Percentiles rank a stretch among this genome's conserved stretches.
These are phyloP conservation scores for Uria aalge DNA, from an alignment of 2,113 vertebrate genomes.

Conservation along the genomic window DNA sequence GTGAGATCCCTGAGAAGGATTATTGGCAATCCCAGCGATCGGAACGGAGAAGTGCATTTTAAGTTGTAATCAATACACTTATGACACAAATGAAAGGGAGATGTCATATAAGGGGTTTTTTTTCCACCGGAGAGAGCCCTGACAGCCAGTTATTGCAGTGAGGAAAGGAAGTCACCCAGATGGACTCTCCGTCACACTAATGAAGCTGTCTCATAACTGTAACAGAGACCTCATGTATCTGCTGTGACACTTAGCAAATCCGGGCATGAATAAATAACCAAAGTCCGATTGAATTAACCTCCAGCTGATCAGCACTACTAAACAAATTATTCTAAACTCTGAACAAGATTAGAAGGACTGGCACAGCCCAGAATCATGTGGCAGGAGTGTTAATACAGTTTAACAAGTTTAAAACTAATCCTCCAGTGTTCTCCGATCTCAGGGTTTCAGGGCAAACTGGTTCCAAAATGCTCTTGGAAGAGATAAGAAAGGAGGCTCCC, in stretches of 20 bases:
- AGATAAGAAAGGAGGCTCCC: background rate
- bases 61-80: conserved; percentile 20
- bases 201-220: conserved; percentile 62
- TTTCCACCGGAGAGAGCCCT: conserved; percentile 16
- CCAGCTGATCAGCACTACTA: conserved; percentile 73
- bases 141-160: conserved; percentile 25
- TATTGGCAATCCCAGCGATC: background rate
- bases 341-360: conserved; percentile 70
- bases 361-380: conserved; percentile 46
- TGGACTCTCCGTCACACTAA: conserved; percentile 56
- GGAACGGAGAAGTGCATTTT: background rate
- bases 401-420: conserved; percentile 68
- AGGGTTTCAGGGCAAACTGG: conserved; percentile 33
- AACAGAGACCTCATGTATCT: conserved; percentile 70
- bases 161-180: conserved; percentile 12
- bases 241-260: conserved; percentile 73
- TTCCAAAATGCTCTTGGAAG: conserved; percentile 11
- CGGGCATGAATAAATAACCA: conserved; percentile 72
- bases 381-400: conserved; percentile 60
- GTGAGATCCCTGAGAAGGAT: background rate
- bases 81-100: conserved; percentile 11
- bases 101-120: conserved; percentile 1
- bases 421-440: conserved; percentile 5
- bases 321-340: conserved; percentile 74
- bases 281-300: conserved; percentile 80